Percentiles rank a stretch among this genome's conserved stretches.
Conservation (phyloP, 1,140 invertebrate genomes). For the Drosophila azteca region DNA sequence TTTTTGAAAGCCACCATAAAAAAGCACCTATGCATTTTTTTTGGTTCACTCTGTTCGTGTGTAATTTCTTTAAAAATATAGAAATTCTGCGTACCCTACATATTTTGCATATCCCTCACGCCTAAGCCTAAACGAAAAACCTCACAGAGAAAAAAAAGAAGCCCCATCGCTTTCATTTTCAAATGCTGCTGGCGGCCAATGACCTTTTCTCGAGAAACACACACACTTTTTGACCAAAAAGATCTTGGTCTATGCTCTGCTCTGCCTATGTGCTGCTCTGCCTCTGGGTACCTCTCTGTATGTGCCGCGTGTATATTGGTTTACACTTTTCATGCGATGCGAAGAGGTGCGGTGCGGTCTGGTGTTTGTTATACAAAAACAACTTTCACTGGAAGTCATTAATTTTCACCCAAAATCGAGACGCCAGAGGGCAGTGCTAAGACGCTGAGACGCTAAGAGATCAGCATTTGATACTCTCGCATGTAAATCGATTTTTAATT, state of each 20-base stretch:
- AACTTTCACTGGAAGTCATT: conserved; percentile 77
- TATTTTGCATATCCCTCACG: conserved; percentile 52
- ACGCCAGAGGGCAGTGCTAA: conserved; percentile 26
- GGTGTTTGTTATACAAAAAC: conserved; percentile 52
- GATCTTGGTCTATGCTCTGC: conserved; percentile 16
- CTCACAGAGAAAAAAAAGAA: conserved; percentile 30
- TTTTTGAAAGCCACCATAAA: conserved; percentile 42
- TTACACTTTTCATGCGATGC: conserved; percentile 40
- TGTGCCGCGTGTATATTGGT: conserved; percentile 49
- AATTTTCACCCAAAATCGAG: conserved; percentile 62
- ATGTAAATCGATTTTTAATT: conserved; percentile 80
- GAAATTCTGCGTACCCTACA: conserved; percentile 48
- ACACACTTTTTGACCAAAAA: conserved; percentile 56
- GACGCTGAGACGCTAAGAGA: conserved; percentile 24
- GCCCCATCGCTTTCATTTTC: conserved; percentile 69
- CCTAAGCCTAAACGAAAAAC: conserved; percentile 22
- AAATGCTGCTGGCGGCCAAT: conserved; percentile 37
- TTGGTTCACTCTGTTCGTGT: conserved; percentile 7
- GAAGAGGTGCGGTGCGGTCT: not conserved
- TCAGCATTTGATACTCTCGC: conserved; percentile 37
- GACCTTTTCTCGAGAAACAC: conserved; percentile 49
- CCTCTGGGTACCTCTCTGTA: not conserved
- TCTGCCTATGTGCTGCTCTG: no score
- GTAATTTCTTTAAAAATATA: conserved; percentile 47
- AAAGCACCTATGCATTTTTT: conserved; percentile 17